phyloP scores from a whole-genome alignment of 2,888 invertebrate genomes.

The Epinotia nisella region DNA sequence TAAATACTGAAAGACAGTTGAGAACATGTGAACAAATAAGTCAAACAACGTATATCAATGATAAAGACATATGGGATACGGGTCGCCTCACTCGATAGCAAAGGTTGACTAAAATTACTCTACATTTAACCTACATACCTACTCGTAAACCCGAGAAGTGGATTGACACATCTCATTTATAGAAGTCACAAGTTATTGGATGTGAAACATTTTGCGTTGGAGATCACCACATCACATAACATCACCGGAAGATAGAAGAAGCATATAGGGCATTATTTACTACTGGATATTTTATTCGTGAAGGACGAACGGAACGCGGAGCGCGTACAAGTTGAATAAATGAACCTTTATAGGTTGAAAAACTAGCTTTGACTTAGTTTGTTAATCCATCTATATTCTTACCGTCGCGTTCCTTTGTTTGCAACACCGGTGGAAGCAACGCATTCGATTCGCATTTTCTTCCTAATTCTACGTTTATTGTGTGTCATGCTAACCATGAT shows the following conservation, averaged over 20 bases:
- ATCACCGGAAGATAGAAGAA: conserved; percentile 66
- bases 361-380: conserved; percentile 49
- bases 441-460: conserved; percentile 38
- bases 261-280: conserved; percentile 56
- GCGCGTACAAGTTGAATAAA: conserved; percentile 68
- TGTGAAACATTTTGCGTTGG: conserved; percentile 43
- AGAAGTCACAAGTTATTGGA: conserved; percentile 20
- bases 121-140: conserved; percentile 53
- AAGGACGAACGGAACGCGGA: conserved; percentile 72
- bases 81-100: conserved; percentile 48
- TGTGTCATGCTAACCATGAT: conserved; percentile 37
- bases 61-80: conserved; percentile 33
- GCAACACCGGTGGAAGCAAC: conserved; percentile 40
- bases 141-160: conserved; percentile 49
- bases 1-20: conserved; percentile 10
- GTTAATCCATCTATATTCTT: conserved; percentile 41
- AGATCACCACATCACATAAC: conserved; percentile 64
- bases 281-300: conserved; percentile 64
- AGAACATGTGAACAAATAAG: conserved; percentile 27
- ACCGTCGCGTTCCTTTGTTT: conserved; percentile 45
- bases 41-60: conserved; percentile 29
- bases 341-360: conserved; percentile 47
- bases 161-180: conserved; percentile 23
- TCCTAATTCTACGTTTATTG: conserved; percentile 37
- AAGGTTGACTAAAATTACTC: conserved; percentile 59